A percentile compares a stretch with the other conserved stretches of the same genome.
phyloP scores from a whole-genome alignment of 1,140 invertebrate species.

The Cotesia vestalis region DNA sequence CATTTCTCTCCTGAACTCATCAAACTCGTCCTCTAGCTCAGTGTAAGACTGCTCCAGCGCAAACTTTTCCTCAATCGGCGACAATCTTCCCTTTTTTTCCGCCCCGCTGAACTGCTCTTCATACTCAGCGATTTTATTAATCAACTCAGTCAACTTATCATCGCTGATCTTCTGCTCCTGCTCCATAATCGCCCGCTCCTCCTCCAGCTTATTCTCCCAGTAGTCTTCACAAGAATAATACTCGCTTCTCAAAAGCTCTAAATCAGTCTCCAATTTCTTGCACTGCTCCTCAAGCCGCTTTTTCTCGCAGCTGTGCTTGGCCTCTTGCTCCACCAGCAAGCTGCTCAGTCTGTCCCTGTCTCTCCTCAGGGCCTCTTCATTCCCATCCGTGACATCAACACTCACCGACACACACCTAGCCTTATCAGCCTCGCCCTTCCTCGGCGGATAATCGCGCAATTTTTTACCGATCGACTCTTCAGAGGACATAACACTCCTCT shows the following conservation, averaged over 20 bases:
- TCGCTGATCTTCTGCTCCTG: conserved; percentile 80
- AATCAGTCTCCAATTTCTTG: conserved; percentile 74
- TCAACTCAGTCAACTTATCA: conserved; percentile 78
- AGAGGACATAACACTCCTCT: conserved; percentile 38
- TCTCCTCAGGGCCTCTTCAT: conserved; percentile 6
- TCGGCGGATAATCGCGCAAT: conserved; percentile 59
- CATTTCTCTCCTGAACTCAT: conserved; percentile 65
- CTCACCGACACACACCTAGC: conserved; percentile 19
- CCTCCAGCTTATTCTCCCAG: conserved; percentile 80
- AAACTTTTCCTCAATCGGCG: conserved; percentile 79
- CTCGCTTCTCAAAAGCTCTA: conserved; percentile 77
- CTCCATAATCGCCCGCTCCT: conserved; percentile 78
- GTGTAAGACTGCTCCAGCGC: conserved; percentile 78
- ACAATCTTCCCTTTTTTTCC: conserved; percentile 68
- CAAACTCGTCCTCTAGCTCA: conserved; percentile 77
- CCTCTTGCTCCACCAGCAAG: conserved; percentile 50
- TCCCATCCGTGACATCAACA: conserved; percentile 9
- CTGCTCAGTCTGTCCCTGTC: conserved; percentile 33
- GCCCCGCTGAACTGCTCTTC: conserved; percentile 74
- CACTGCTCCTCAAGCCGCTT: conserved; percentile 67
- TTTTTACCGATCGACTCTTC: conserved; percentile 46
- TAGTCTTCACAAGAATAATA: conserved; percentile 88
- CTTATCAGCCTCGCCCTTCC: conserved; percentile 47
- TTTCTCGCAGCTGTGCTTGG: conserved; percentile 58
- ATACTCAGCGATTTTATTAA: conserved; percentile 80